Evolutionary conservation across 2,797 vertebrate genomes (phyloP).

Genomic region (Ptychobarbus kaznakovi): DNA sequence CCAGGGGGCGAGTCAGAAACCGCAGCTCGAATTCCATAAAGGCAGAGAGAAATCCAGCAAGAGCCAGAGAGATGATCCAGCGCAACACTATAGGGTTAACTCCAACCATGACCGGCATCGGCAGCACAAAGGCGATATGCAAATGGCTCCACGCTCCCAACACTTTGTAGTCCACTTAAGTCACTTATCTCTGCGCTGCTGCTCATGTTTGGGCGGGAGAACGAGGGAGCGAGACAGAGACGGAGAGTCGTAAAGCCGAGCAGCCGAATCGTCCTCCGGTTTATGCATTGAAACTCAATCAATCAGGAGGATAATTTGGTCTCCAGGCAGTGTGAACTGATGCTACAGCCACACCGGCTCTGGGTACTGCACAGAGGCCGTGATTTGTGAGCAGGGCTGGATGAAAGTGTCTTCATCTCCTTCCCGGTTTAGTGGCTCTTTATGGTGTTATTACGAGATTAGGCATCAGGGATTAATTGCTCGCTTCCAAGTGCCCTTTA

Average conservation of each 20-base stretch:
- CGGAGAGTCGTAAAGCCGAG: constrained; percentile 55
- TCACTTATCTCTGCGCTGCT: constrained; percentile 54
- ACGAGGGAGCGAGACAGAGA: constrained; percentile 30
- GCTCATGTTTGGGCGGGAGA: constrained; percentile 52
- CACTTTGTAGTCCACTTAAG: constrained; percentile 58
- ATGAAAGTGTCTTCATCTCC: constrained; percentile 39
- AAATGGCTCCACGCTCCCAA: constrained; percentile 50
- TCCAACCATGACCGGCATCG: constrained; percentile 42
- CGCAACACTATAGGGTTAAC: constrained; percentile 35
- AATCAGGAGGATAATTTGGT: constrained; percentile 66
- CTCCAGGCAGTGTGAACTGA: constrained; percentile 57
- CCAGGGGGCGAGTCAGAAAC: constrained; percentile 19
- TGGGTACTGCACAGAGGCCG: constrained; percentile 31
- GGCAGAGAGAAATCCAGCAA: constrained; percentile 39
- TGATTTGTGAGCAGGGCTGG: constrained; percentile 56
- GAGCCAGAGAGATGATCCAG: constrained; percentile 39
- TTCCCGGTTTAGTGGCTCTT: constrained; percentile 51
- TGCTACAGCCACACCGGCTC: constrained; percentile 38
- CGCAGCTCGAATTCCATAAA: constrained; percentile 35
- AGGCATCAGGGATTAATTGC: constrained; percentile 65
- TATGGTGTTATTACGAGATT: constrained; percentile 61
- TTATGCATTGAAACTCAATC: constrained; percentile 68
- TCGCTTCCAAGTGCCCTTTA: constrained; percentile 60
- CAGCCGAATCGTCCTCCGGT: constrained; percentile 59
- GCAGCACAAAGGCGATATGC: constrained; percentile 52